Percentiles rank a stretch among this genome's conserved stretches.
phyloP scores from a whole-genome alignment of 2,797 vertebrate species.

The Danio choprae region DNA sequence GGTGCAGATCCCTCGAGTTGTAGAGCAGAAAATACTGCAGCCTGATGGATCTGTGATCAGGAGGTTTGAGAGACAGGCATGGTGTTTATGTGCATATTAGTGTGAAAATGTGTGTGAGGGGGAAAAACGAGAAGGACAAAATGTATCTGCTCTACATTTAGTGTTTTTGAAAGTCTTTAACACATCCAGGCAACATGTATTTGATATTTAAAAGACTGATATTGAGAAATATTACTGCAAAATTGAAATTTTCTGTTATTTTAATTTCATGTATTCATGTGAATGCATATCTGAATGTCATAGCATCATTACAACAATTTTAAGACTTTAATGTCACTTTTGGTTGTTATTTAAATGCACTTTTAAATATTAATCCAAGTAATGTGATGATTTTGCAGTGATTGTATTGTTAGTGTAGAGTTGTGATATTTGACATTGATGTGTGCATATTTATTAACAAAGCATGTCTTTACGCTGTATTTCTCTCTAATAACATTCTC shows the following conservation, averaged over 20 bases:
- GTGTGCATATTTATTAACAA: constrained; percentile 12
- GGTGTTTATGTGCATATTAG: constrained; percentile 18
- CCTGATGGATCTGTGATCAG: constrained; percentile 88
- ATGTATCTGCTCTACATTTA: not conserved
- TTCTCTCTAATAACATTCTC: not conserved
- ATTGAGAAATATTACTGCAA: not conserved
- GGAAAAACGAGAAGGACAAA: not conserved
- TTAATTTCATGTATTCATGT: not conserved
- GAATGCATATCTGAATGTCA: too few relatives aligned
- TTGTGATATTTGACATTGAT: not conserved
- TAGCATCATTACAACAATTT: too few relatives aligned
- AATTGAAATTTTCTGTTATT: too few relatives aligned
- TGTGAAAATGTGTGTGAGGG: not conserved
- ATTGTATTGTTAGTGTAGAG: not conserved
- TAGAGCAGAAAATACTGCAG: constrained; percentile 83
- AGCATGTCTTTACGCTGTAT: constrained; percentile 8
- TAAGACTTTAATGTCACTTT: not conserved
- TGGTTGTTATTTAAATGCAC: not conserved
- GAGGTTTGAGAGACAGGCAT: constrained; percentile 82
- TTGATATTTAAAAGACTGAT: not conserved
- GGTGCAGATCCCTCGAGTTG: constrained; percentile 82
- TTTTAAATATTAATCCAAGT: not conserved
- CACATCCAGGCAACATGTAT: not conserved
- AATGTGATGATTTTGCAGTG: not conserved
- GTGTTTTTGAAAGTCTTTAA: not conserved